phyloP scores from a whole-genome alignment of 2,797 vertebrate species.

The Vireo griseus region DNA sequence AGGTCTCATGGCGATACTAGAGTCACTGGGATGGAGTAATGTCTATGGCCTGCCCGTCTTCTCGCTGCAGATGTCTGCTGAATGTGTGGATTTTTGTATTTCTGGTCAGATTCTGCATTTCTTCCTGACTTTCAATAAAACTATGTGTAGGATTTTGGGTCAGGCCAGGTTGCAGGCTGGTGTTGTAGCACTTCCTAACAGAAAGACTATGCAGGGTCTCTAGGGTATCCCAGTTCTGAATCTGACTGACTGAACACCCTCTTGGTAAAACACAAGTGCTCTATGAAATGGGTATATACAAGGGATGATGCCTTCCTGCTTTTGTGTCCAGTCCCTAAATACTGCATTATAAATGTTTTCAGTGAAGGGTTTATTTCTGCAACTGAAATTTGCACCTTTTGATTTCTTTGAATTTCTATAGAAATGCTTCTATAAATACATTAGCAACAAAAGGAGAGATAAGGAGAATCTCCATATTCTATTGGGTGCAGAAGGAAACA shows the following conservation, averaged over 20 bases:
- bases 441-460: background rate
- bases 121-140: background rate
- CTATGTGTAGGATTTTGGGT: background rate
- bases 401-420: background rate
- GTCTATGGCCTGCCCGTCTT: background rate
- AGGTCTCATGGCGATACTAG: background rate
- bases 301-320: background rate
- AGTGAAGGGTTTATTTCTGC: background rate
- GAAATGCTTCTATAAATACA: background rate
- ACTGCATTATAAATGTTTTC: background rate
- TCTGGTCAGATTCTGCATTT: background rate
- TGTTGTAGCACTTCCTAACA: background rate
- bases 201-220: background rate
- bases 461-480: background rate
- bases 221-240: background rate
- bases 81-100: background rate
- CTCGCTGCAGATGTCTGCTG: background rate
- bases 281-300: background rate
- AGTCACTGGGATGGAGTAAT: background rate
- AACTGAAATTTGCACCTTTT: background rate
- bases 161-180: background rate
- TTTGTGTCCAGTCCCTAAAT: background rate
- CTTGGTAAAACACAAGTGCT: background rate
- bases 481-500: background rate
- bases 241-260: background rate